Evolutionary conservation across 2,797 vertebrate genomes (phyloP), one percentile per base, ranked within the genome.

Genomic region (Cynodonichthys magdalenae): DNA sequence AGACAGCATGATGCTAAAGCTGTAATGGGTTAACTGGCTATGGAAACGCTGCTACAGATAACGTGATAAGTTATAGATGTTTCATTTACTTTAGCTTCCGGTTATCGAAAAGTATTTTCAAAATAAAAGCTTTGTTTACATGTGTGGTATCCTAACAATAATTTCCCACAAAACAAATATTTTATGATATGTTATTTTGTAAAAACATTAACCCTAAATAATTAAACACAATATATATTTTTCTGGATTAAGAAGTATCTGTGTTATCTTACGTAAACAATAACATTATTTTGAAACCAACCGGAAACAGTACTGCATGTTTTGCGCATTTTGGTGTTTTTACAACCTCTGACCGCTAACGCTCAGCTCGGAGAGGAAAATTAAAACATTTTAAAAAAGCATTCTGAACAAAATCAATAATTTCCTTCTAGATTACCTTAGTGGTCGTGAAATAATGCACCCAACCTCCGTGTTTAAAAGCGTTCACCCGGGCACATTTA

Each of bases 281-380:
- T 0, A 4, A 1, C 48, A 69, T 84, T 84, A 78, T 17, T 85
- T 58, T 80, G 75, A 72, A 73, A 59, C 2, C 0, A 41, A 63
- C 3, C 55, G 53, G 73, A 80, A 51, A 15, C 17, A n/a, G 0
- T 1, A 1, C 1, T 27, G 9, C 19, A 36, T 19, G 6, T 0
- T 3, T 6, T 17, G 1, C 24, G 15, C 0, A 3, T 11, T 0
- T 41, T 53, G 0, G 8, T 27, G 50, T 63, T 69, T 27, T 9
- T 41, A 12, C 10, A 56, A 49, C 50, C 19, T 53, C 14, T 18
- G 4, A 6, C 24, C 15, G 66, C 63, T 63, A 73, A 46, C 48
- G 47, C 44, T 31, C 14, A 44, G 15, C 9, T 36, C 34, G 5
- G 10, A 12, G 8, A 20, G n/a, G 39, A 55, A 44, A 60, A 59